A percentile compares a stretch with the other conserved stretches of the same genome.
These are phyloP conservation scores for Brachyrhaphis roseni DNA, from an alignment of 2,797 vertebrate species.

Conservation along the genomic window DNA sequence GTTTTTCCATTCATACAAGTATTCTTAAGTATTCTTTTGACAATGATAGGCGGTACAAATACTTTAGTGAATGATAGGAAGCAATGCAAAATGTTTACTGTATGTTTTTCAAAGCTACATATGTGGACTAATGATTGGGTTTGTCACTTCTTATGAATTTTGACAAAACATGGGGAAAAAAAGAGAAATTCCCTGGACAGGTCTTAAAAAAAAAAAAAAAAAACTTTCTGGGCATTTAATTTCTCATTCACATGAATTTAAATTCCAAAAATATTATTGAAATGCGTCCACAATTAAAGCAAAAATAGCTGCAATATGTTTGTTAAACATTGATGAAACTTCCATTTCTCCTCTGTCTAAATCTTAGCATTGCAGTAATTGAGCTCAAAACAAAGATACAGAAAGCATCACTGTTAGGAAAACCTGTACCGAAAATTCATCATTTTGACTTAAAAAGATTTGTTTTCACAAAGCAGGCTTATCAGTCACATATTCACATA, in stretches of 20 bases:
- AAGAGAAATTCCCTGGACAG: background rate
- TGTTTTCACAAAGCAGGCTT: too few relatives aligned
- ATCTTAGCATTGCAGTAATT: background rate
- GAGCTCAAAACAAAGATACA: background rate
- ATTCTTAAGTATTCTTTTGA: constrained; percentile 26
- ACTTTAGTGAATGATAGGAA: background rate
- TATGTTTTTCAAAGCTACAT: background rate
- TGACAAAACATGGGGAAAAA: background rate
- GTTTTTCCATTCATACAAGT: constrained; percentile 1
- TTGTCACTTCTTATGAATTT: background rate
- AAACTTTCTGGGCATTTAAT: background rate
- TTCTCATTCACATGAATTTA: background rate
- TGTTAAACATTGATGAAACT: background rate
- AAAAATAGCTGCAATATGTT: background rate
- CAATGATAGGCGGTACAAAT: background rate
- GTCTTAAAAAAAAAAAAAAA: background rate
- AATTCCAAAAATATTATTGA: background rate
- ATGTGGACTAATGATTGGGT: background rate
- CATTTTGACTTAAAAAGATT: background rate
- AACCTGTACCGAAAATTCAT: too few relatives aligned
- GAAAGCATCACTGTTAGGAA: background rate
- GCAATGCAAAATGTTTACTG: background rate
- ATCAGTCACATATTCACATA: background rate
- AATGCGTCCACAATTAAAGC: background rate
- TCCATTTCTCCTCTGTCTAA: background rate